Base-by-base conservation (phyloP, 2,888 invertebrate species). In the Rugalucina vietnamica region DNA sequence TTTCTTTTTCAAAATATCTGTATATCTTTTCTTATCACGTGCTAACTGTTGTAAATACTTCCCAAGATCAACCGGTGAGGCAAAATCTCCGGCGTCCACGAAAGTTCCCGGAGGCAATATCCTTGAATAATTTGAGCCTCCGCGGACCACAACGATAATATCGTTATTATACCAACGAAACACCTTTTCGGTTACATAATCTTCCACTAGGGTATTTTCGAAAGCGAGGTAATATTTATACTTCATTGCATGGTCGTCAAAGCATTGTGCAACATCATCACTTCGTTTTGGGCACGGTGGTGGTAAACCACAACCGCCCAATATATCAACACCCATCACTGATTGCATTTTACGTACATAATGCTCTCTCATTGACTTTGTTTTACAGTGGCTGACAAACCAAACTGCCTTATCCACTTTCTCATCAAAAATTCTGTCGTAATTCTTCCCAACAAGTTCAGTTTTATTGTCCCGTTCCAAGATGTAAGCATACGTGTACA, bases 331-430 rank as follows among this genome's bases (percentile, higher is more conserved):
- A 60, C 74, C n/a, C 1, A 86, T 79, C 37, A 60, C 29, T 84
- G 70, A 49, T 49, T 70, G 32, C 0, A 86, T 24, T 18, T 81
- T 50, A 36, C 72, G 76, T 18, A 86, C 84, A 71, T 79, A 88
- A 0, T 73, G 14, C 36, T 82, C 82, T 29, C 88, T 49, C 37
- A 50, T 69, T 4, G 80, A 80, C 21, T 50, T 60, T 3, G 86
- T 84, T 1, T 74, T 21, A 34, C 88, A 88, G 24, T 86, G 73
- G 34, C 88, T 88, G 21, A 84, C 86, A 27, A 88, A 27, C 85
- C 85, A 85, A 1, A 77, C 77, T 1, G 76, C 60, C 21, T 32
- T 29, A n/a, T n/a, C n/a, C n/a, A n/a, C n/a, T n/a, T n/a, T n/a
- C n/a, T n/a, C n/a, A n/a, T n/a, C n/a, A n/a, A n/a, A n/a, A n/a